phyloP scores from a whole-genome alignment of 2,888 invertebrate genomes.

The Ophion ellenae region DNA sequence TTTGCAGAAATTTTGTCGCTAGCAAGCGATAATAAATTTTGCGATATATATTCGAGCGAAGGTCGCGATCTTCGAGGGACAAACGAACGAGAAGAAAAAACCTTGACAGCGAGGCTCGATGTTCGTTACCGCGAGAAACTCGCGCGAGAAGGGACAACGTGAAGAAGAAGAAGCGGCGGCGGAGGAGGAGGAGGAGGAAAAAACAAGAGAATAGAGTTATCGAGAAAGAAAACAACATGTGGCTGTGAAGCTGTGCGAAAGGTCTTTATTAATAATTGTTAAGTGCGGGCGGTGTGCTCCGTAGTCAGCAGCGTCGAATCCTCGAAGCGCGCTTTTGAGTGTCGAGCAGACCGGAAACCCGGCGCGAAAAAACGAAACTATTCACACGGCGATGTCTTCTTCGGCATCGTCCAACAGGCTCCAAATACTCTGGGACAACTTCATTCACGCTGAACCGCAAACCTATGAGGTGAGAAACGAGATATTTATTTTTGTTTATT shows the following conservation, averaged over 20 bases:
- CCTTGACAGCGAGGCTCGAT: not conserved
- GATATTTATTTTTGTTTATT: not conserved
- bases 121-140: not conserved
- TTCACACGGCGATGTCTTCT: conserved; percentile 74
- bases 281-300: not conserved
- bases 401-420: conserved; percentile 75
- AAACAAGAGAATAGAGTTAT: not conserved
- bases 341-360: not conserved
- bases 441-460: conserved; percentile 87
- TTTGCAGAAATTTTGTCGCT: no score
- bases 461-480: conserved; percentile 86
- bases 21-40: no score
- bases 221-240: not conserved
- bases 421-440: conserved; percentile 87
- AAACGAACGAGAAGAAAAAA: no score
- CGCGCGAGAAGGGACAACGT: not conserved
- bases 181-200: not conserved
- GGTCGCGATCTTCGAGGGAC: no score
- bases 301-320: not conserved
- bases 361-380: conserved; percentile 15
- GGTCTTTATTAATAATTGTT: not conserved
- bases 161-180: not conserved
- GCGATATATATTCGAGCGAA: no score
- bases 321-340: not conserved
- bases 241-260: conserved; percentile 10